phyloP scores from a whole-genome alignment of 2,888 invertebrate species.

The Diplazon laetatorius region DNA sequence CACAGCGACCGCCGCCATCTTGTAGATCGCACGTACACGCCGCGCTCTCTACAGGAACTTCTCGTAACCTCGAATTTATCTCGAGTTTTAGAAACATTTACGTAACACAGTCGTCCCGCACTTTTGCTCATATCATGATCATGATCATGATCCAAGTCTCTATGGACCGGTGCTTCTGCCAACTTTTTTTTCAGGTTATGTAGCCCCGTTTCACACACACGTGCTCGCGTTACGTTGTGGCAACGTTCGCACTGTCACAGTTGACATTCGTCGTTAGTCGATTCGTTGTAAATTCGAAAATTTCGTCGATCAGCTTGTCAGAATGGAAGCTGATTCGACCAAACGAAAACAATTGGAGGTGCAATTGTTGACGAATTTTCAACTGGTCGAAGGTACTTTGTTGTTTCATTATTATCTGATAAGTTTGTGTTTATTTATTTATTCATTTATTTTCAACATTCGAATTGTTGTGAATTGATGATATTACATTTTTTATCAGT shows the following conservation, averaged over 20 bases:
- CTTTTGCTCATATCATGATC: too few relatives aligned
- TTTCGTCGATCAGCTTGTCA: neutral
- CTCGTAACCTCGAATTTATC: too few relatives aligned
- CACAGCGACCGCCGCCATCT: too few relatives aligned
- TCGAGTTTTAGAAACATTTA: too few relatives aligned
- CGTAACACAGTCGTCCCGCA: too few relatives aligned
- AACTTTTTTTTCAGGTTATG: neutral
- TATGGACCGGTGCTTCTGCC: too few relatives aligned
- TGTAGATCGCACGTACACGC: too few relatives aligned
- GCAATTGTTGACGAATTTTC: conserved; percentile 57
- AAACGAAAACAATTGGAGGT: conserved; percentile 40
- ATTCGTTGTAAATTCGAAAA: neutral
- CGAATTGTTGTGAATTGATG: neutral
- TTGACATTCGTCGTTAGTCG: neutral
- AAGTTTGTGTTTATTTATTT: neutral
- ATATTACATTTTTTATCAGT: neutral
- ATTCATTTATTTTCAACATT: neutral
- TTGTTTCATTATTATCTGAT: too few relatives aligned
- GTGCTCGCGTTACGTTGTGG: neutral
- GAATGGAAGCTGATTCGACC: conserved; percentile 30
- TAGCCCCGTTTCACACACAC: neutral
- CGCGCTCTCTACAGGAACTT: too few relatives aligned
- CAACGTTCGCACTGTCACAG: neutral
- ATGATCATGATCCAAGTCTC: too few relatives aligned
- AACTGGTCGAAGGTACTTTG: conserved; percentile 47